Conservation (phyloP, 2,113 vertebrate genomes). For the Scatophagus argus region DNA sequence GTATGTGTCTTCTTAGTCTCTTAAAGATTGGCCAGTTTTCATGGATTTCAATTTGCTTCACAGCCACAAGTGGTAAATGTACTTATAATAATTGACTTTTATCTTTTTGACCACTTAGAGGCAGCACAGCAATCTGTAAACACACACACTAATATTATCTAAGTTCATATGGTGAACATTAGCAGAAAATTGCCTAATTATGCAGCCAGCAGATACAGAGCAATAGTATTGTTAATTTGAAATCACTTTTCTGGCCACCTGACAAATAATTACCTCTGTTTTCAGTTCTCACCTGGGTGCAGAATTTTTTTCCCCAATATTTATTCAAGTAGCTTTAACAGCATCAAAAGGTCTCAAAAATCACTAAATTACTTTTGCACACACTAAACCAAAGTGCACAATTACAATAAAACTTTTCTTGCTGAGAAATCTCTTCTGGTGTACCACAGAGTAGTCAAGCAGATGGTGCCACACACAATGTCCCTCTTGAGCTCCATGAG, state of each 20-base stretch:
- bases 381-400: neutral
- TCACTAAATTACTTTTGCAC: too few species aligned
- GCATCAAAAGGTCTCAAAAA: neutral
- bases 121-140: too few species aligned
- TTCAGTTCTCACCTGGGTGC: neutral
- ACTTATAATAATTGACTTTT: too few species aligned
- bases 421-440: neutral
- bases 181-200: too few species aligned
- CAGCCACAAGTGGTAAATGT: neutral
- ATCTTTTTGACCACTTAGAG: too few species aligned
- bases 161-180: too few species aligned
- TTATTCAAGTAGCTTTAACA: neutral
- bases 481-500: constrained; percentile 4
- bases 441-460: neutral
- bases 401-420: neutral
- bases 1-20: too few species aligned
- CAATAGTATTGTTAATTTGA: too few species aligned
- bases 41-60: neutral
- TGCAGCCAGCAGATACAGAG: too few species aligned
- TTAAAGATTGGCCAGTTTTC: too few species aligned
- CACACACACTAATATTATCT: too few species aligned
- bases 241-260: too few species aligned
- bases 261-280: neutral
- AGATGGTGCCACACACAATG: constrained; percentile 36
- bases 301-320: neutral